Percentiles rank a stretch among this genome's conserved stretches.
Evolutionary conservation across 1,140 invertebrate species (phyloP).

Genomic region (Drosophila dunni): DNA sequence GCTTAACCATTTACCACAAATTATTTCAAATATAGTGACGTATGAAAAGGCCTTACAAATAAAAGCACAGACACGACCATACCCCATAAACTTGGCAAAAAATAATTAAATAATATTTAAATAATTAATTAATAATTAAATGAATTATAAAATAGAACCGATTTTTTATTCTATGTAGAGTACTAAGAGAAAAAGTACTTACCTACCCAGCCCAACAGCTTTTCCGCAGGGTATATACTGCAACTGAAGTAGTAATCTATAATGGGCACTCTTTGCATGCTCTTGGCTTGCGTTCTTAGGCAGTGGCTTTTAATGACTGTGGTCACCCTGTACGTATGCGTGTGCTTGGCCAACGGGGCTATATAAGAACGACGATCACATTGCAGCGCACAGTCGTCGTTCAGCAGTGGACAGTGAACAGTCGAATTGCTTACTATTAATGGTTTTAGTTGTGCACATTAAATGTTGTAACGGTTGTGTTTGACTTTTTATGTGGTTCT

Average conservation of each 20-base stretch:
- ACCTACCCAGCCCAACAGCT: not conserved
- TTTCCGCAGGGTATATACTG: slow-evolving; percentile 5
- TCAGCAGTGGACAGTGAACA: slow-evolving; percentile 31
- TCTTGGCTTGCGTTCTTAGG: not conserved
- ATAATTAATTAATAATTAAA: not conserved
- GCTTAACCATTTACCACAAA: slow-evolving; percentile 68
- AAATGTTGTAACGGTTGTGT: not conserved
- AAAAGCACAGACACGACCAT: not conserved
- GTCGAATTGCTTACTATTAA: not conserved
- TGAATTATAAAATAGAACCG: not conserved
- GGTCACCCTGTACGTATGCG: slow-evolving; percentile 59
- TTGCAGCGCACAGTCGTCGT: slow-evolving; percentile 41
- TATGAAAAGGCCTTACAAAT: slow-evolving; percentile 48
- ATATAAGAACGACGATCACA: slow-evolving; percentile 51
- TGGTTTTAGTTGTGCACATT: not conserved
- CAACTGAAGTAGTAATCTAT: slow-evolving; percentile 3
- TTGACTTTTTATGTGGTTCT: not conserved
- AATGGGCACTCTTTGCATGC: not conserved
- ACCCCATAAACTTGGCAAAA: slow-evolving; percentile 1
- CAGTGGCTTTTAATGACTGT: slow-evolving; percentile 10
- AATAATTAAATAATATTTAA: not conserved
- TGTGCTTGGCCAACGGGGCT: slow-evolving; percentile 21
- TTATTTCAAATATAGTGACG: slow-evolving; percentile 73
- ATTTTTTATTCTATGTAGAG: no score
- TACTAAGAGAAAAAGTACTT: not conserved